phyloP scores from a whole-genome alignment of 2,797 vertebrate genomes.

The Anomalospiza imberbis region DNA sequence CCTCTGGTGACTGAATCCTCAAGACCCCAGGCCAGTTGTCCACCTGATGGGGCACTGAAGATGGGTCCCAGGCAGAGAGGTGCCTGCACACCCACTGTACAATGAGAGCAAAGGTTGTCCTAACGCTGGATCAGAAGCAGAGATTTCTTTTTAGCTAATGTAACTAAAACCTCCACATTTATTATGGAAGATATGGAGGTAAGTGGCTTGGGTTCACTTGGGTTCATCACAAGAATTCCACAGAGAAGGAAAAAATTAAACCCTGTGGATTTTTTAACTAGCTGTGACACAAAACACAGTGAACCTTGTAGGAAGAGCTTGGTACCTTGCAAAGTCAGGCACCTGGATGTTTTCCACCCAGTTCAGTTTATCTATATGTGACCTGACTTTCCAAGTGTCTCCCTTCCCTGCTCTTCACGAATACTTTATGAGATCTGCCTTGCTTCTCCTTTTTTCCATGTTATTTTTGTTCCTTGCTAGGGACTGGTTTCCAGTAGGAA shows the following conservation, averaged over 20 bases:
- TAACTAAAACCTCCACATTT: not conserved
- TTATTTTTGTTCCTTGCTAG: slow-evolving; percentile 4
- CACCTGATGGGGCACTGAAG: not conserved
- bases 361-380: not conserved
- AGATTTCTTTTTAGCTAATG: not conserved
- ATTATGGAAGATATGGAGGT: not conserved
- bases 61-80: not conserved
- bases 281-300: not conserved
- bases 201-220: not conserved
- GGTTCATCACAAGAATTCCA: not conserved
- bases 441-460: not conserved
- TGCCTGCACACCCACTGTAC: rapidly evolving
- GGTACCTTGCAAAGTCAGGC: not conserved
- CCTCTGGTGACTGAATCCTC: not conserved
- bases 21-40: not conserved
- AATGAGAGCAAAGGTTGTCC: rapidly evolving
- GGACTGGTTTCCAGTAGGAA: not conserved
- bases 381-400: not conserved
- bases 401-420: not conserved
- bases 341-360: not conserved
- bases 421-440: not conserved
- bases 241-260: not conserved
- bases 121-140: not conserved
- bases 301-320: not conserved
- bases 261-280: not conserved